These are phyloP conservation scores for Rissa tridactyla DNA, from an alignment of 2,113 vertebrate species.

Conservation along the genomic window DNA sequence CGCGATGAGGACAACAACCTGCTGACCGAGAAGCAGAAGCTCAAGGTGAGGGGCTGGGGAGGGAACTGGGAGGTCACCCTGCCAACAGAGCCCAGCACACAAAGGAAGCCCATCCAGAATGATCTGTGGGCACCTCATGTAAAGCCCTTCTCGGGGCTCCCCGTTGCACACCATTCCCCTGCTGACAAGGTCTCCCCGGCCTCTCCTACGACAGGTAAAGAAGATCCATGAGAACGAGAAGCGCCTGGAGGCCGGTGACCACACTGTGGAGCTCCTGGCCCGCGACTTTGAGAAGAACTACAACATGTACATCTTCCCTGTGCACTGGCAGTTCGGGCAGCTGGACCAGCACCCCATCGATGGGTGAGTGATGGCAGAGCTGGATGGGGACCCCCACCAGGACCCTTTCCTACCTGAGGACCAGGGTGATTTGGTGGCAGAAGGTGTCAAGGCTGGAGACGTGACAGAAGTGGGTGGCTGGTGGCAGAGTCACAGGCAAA, in stretches of 20 bases:
- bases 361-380: slow-evolving; percentile 75
- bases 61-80: background rate
- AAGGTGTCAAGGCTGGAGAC: background rate
- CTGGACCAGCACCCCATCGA: slow-evolving; percentile 95
- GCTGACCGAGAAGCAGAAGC: slow-evolving; percentile 97
- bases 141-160: background rate
- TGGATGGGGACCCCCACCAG: rapidly evolving
- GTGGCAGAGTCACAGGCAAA: background rate
- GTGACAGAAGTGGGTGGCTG: background rate
- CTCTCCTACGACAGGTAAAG: slow-evolving; percentile 81
- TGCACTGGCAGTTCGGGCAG: slow-evolving; percentile 98
- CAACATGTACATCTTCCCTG: slow-evolving; percentile 99
- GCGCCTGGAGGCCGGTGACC: slow-evolving; percentile 90
- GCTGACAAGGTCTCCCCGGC: background rate
- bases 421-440: background rate
- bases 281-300: slow-evolving; percentile 99
- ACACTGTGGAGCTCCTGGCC: slow-evolving; percentile 92
- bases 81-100: background rate
- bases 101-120: background rate
- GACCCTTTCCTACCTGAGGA: background rate
- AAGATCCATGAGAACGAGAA: slow-evolving; percentile 98
- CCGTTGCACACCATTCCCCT: background rate
- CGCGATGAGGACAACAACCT: slow-evolving; percentile 93
- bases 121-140: background rate
- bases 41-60: slow-evolving; percentile 78